Conservation (phyloP, 2,888 invertebrate genomes). For the Drosophila demipolita region DNA sequence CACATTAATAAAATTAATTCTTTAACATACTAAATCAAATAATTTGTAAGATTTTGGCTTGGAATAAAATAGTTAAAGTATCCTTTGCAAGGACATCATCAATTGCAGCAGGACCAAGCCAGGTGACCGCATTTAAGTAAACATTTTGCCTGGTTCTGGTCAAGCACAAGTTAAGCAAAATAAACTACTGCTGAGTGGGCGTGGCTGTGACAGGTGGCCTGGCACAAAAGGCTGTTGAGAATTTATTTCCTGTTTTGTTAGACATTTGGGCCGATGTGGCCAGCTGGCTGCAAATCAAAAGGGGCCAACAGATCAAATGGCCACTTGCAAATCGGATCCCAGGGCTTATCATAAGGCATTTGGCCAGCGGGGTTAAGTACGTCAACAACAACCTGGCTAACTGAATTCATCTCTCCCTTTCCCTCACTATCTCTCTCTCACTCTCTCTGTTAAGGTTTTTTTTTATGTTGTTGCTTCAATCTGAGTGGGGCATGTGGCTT, state of each 20-base stretch:
- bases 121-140: constrained; percentile 58
- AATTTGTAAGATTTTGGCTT: neutral
- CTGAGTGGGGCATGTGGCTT: constrained; percentile 30
- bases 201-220: constrained; percentile 20
- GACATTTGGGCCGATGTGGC: constrained; percentile 71
- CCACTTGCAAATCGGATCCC: constrained; percentile 43
- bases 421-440: neutral
- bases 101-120: constrained; percentile 36
- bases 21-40: neutral
- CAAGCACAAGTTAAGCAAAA: constrained; percentile 36
- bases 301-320: constrained; percentile 70
- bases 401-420: constrained; percentile 22
- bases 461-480: constrained; percentile 27
- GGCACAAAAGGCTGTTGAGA: constrained; percentile 68
- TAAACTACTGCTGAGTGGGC: constrained; percentile 25
- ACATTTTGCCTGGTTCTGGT: constrained; percentile 54
- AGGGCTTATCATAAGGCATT: constrained; percentile 59
- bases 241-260: constrained; percentile 76
- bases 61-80: neutral
- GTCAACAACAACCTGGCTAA: constrained; percentile 39
- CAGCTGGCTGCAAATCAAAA: constrained; percentile 52
- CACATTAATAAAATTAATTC: neutral
- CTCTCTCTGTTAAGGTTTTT: neutral
- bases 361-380: constrained; percentile 51
- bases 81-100: constrained; percentile 2